Percentiles rank a stretch among this genome's conserved stretches.
Evolutionary conservation across 2,888 invertebrate genomes (phyloP).

Genomic region (Dusona sp.): DNA sequence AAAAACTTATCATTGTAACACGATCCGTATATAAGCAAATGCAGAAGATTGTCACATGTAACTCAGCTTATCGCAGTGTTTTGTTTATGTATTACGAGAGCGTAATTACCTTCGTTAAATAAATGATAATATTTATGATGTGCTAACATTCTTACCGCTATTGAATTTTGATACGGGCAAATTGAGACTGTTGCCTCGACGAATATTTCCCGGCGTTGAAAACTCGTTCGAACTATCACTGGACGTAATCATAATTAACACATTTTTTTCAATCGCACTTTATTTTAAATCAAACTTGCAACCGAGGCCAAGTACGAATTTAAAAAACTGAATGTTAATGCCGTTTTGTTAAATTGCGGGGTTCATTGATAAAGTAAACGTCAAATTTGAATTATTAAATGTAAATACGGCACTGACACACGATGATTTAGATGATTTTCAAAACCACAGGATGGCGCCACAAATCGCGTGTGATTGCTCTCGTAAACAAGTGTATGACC

Average conservation of each 20-base stretch:
- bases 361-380: not conserved
- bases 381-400: not conserved
- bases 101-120: not conserved
- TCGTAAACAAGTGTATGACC: not conserved
- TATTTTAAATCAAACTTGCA: not conserved
- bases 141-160: conserved; percentile 68
- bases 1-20: not conserved
- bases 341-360: not conserved
- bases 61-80: not conserved
- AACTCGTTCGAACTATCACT: conserved; percentile 26
- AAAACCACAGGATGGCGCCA: not conserved
- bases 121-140: not conserved
- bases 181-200: conserved; percentile 70
- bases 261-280: not conserved
- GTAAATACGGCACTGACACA: not conserved
- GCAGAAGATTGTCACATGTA: too few relatives aligned
- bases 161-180: conserved; percentile 58
- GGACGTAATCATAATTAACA: conserved; percentile 43
- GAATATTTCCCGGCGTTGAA: conserved; percentile 48
- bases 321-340: not conserved
- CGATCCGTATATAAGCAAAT: too few relatives aligned
- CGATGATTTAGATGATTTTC: not conserved
- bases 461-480: not conserved
- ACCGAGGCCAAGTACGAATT: not conserved
- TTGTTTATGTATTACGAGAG: not conserved